phyloP scores from a whole-genome alignment of 2,888 invertebrate species.

The Stratiomys singularior region DNA sequence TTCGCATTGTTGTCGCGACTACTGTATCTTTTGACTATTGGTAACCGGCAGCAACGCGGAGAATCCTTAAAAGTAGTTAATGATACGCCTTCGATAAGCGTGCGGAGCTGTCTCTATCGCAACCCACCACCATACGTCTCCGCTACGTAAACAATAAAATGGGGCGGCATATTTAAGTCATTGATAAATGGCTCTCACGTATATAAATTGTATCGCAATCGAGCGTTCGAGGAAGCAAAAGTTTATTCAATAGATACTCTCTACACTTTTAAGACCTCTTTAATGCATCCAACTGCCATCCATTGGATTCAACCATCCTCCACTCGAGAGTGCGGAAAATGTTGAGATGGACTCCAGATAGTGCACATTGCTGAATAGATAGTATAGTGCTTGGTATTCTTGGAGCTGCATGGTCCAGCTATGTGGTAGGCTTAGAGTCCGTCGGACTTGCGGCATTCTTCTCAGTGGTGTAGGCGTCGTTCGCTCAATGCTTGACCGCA shows the following conservation, averaged over 20 bases:
- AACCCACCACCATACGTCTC: constrained; percentile 4
- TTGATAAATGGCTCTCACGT: constrained; percentile 50
- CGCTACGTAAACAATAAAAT: constrained; percentile 47
- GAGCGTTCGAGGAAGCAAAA: constrained; percentile 35
- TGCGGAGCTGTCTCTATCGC: constrained; percentile 28
- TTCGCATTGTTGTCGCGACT: constrained; percentile 25
- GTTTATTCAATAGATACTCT: constrained; percentile 32
- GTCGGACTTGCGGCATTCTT: neutral
- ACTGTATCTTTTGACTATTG: neutral
- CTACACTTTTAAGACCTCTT: constrained; percentile 9
- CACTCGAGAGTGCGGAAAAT: constrained; percentile 12
- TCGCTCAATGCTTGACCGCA: constrained; percentile 22
- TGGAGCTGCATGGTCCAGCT: neutral
- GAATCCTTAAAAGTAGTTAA: constrained; percentile 45
- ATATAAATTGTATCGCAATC: constrained; percentile 40
- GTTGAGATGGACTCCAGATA: constrained; percentile 13
- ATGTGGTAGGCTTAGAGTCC: neutral
- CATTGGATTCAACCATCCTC: neutral
- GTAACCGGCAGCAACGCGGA: neutral
- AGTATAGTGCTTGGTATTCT: constrained; percentile 1
- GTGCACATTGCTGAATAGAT: constrained; percentile 6
- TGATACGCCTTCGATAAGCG: constrained; percentile 39
- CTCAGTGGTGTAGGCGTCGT: constrained; percentile 31
- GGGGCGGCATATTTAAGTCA: constrained; percentile 48
- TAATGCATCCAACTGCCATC: constrained; percentile 20